Base-by-base conservation (phyloP, 1,140 invertebrate species). In the Scaptomyza hsui region DNA sequence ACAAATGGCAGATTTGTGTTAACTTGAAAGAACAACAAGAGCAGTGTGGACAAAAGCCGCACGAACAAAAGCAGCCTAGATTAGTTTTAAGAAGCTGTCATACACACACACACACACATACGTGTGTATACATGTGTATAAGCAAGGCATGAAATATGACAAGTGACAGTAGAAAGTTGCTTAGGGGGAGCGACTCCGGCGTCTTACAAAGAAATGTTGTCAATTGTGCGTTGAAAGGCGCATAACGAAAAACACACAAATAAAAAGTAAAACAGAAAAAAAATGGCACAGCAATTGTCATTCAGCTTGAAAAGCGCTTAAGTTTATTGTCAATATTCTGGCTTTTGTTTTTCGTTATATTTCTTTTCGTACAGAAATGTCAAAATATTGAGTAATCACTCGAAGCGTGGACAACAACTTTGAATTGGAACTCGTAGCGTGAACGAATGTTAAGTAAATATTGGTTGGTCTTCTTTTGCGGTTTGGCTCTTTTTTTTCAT, bases 251-350 rank as follows among this genome's bases (percentile, higher is more conserved):
- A 29, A n/a, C 1, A 53, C 19, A n/a, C 37, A 45, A 56, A 19
- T 24, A 55, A 26, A 26, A 65, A 42, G 44, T 44, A 21, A 55
- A 16, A 41, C 16, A 44, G 35, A 37, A 52, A 52, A 69, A 59
- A 85, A 86, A 85, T 82, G 82, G 82, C 82, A 86, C 75, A 86
- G 82, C 82, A 86, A 86, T 86, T 86, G 82, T 86, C 78, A 86
- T 82, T 82, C 82, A 78, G 82, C 48, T 62, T 88, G 70, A 74
- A 78, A 86, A 88, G 35, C 69, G 82, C 82, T 86, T 86, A 88
- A 86, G 82, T 86, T 82, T 88, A 86, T 88, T 86, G 82, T 86
- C 82, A 88, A 86, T 88, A 86, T 81, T 75, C 81, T 75, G 65
- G 41, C 44, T 52, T 37, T 68, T 73, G 68, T 71, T 55, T 72